Base-by-base conservation (phyloP, 2,113 vertebrate genomes). In the Chelonoidis abingdonii region DNA sequence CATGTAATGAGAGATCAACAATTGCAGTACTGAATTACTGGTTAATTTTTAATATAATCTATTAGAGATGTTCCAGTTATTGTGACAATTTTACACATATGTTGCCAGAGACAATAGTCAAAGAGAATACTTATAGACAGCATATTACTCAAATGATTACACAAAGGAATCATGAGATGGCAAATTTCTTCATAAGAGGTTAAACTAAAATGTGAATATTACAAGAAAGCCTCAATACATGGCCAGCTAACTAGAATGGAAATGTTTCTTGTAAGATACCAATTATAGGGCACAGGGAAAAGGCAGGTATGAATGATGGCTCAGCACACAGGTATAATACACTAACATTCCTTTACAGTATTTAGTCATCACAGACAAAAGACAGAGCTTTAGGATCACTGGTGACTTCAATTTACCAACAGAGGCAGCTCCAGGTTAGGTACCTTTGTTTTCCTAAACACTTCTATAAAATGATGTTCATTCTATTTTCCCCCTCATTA, bases 211-310 rank as follows among this genome's bases (percentile, higher is more conserved):
- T 47, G 5, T 8, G 93, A 52, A 44, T 69, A 91, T 95, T 72
- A 95, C 49, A 86, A 94, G 94, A 88, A 50, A 1, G 0, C 84
- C 92, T 94, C 49, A 95, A 92, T 52, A 93, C 24, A 80, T 44
- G 83, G 88, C 38, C 62, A 95, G 78, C 80, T 92, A 84, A 27
- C 21, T 78, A 76, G 75, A 95, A 87, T 87, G 31, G 22, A 91
- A 94, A 96, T 87, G 91, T 80, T 96, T 96, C 84, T 75, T 92
- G 38, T 86, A 94, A 89, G 59, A 65, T 86, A 91, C 91, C 27
- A 93, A 94, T 93, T 92, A 89, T 85, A 86, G 53, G 53, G 86
- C 75, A 93, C 6, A 78, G 75, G 87, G 17, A 69, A 91, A 93
- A 92, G 54, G 47, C 44, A 95, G 31, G 89, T 59, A 80, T 16